Conservation (phyloP, 2,888 invertebrate genomes). For the Anthrax anthrax region DNA sequence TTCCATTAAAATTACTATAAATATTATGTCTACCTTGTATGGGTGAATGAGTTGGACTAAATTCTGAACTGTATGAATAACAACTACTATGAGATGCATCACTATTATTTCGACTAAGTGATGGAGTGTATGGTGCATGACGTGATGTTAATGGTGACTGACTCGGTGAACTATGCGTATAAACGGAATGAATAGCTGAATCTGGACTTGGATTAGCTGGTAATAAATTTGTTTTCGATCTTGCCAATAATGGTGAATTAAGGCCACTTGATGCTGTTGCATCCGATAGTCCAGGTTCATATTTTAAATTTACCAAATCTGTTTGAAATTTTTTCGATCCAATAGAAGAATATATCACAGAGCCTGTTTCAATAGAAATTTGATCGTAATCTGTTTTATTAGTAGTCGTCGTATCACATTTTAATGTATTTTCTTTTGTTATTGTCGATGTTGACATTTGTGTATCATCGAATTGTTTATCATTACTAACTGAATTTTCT, state of each 20-base stretch:
- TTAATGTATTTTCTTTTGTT: constrained; percentile 5
- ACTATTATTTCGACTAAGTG: constrained; percentile 76
- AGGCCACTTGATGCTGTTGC: constrained; percentile 17
- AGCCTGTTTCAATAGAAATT: constrained; percentile 7
- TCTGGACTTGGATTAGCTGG: constrained; percentile 76
- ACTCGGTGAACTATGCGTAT: constrained; percentile 65
- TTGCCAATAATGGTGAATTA: constrained; percentile 53
- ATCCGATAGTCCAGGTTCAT: constrained; percentile 22
- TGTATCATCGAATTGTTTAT: constrained; percentile 10
- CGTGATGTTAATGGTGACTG: constrained; percentile 75
- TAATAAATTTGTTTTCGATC: constrained; percentile 45
- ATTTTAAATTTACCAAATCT: constrained; percentile 32
- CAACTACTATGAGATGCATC: constrained; percentile 84
- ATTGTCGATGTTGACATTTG: constrained; percentile 9
- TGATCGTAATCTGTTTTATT: constrained; percentile 11
- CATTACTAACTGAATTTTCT: constrained; percentile 18
- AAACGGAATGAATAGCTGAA: constrained; percentile 79
- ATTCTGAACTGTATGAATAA: constrained; percentile 71
- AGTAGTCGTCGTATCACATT: constrained; percentile 1
- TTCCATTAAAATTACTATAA: constrained; percentile 23
- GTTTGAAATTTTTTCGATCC: constrained; percentile 15
- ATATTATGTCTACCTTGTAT: constrained; percentile 51
- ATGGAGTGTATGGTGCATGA: constrained; percentile 67
- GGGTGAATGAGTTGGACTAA: constrained; percentile 78
- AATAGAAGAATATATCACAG: constrained; percentile 7